Percentiles rank a stretch among this genome's conserved stretches.
Evolutionary conservation across 2,888 invertebrate species (phyloP).

Genomic region (Tetranychus piercei): DNA sequence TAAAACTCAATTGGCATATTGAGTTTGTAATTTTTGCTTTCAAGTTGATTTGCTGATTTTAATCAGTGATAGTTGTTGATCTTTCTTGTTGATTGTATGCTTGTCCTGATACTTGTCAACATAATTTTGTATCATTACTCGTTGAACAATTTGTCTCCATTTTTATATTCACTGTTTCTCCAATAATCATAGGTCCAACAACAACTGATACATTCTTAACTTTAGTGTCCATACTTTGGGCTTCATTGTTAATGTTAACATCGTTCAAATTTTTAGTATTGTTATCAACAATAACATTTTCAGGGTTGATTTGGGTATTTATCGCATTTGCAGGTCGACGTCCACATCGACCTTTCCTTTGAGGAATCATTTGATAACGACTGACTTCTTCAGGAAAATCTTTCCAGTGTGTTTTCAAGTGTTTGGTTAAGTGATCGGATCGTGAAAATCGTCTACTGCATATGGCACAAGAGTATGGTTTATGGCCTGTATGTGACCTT

Average conservation of each 20-base stretch:
- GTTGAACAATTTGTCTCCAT: background rate
- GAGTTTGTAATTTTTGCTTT: no score
- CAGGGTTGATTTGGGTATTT: background rate
- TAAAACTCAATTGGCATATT: no score
- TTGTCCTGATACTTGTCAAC: background rate
- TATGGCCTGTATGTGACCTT: slow-evolving; percentile 82
- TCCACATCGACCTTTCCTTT: slow-evolving; percentile 17
- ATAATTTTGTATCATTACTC: background rate
- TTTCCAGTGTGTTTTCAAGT: slow-evolving; percentile 44
- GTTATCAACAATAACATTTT: background rate
- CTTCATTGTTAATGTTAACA: background rate
- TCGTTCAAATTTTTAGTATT: background rate
- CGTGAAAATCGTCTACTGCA: slow-evolving; percentile 77
- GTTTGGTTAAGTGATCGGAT: slow-evolving; percentile 82
- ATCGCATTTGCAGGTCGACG: slow-evolving; percentile 14
- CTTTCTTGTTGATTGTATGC: no score
- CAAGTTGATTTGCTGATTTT: no score
- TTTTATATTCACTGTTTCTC: background rate
- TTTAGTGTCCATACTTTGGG: background rate
- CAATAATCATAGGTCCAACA: background rate
- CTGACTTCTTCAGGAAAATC: slow-evolving; percentile 21
- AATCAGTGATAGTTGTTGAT: no score
- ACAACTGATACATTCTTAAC: background rate
- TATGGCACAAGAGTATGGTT: slow-evolving; percentile 71
- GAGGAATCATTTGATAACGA: slow-evolving; percentile 16